Conservation (phyloP, 2,797 vertebrate species). For the Scomberomorus guttatus region DNA sequence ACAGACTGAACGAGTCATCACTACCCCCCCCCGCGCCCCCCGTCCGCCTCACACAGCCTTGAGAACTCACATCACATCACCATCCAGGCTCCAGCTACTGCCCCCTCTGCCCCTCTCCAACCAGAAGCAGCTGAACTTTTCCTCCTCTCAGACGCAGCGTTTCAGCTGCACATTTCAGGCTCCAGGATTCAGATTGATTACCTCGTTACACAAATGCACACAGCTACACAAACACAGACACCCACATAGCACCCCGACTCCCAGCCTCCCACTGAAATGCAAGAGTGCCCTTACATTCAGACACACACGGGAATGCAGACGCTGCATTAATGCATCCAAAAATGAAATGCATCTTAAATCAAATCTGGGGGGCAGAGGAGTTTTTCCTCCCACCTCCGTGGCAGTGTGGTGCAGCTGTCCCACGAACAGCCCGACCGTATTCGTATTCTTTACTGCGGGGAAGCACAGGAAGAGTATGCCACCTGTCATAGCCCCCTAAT, state of each 20-base stretch:
- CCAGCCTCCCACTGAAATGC: slow-evolving; percentile 26
- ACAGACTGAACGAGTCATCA: slow-evolving; percentile 55
- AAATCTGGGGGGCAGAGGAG: not conserved
- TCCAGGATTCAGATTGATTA: slow-evolving; percentile 56
- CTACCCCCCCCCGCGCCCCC: slow-evolving; percentile 11
- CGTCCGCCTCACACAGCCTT: slow-evolving; percentile 74
- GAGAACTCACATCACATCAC: slow-evolving; percentile 79
- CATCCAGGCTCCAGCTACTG: slow-evolving; percentile 45
- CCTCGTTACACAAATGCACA: slow-evolving; percentile 50
- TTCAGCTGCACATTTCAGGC: slow-evolving; percentile 51
- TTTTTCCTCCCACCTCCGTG: slow-evolving; percentile 2
- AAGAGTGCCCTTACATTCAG: slow-evolving; percentile 1
- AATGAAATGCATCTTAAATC: slow-evolving; percentile 3
- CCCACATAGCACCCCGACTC: slow-evolving; percentile 28
- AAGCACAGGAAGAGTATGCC: slow-evolving; percentile 63
- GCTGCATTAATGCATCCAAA: not conserved
- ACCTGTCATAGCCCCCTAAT: slow-evolving; percentile 82
- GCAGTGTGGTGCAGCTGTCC: slow-evolving; percentile 73
- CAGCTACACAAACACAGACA: slow-evolving; percentile 63
- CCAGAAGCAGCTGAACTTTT: slow-evolving; percentile 39
- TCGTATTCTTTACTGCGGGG: slow-evolving; percentile 39
- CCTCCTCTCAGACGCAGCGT: slow-evolving; percentile 47
- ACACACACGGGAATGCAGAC: not conserved
- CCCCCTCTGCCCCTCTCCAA: slow-evolving; percentile 46
- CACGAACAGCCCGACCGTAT: slow-evolving; percentile 35